Evolutionary conservation across 2,888 invertebrate genomes (phyloP).

Genomic region (Epirrhoe tristata): DNA sequence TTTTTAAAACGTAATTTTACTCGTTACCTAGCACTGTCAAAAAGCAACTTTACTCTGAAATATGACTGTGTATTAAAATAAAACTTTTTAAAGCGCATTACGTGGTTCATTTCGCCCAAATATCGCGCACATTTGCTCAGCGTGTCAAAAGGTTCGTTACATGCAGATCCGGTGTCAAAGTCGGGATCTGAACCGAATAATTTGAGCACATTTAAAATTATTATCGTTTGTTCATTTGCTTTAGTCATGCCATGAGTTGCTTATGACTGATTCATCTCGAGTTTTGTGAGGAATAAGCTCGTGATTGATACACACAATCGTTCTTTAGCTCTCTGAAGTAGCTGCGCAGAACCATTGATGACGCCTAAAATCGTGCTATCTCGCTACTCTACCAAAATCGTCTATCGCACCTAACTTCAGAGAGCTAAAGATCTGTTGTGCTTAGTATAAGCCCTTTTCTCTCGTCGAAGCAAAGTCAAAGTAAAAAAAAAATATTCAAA

Average conservation of each 20-base stretch:
- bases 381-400: too few relatives aligned
- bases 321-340: too few relatives aligned
- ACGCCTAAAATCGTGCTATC: too few relatives aligned
- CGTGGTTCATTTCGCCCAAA: conserved; percentile 31
- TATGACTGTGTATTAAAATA: neutral
- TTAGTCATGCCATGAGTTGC: conserved; percentile 49
- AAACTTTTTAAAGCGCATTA: conserved; percentile 7
- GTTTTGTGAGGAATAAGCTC: neutral
- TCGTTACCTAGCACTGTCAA: neutral
- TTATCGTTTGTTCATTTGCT: conserved; percentile 49
- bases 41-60: neutral
- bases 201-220: conserved; percentile 73
- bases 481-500: too few relatives aligned
- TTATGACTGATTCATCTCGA: neutral
- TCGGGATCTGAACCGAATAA: conserved; percentile 67
- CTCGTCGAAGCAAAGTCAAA: too few relatives aligned
- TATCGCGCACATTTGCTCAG: conserved; percentile 34
- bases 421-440: too few relatives aligned
- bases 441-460: too few relatives aligned
- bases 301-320: too few relatives aligned
- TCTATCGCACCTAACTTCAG: too few relatives aligned
- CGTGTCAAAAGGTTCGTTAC: conserved; percentile 50
- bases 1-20: neutral
- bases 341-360: too few relatives aligned
- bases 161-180: conserved; percentile 72